phyloP scores from a whole-genome alignment of 1,140 invertebrate species.

The Metopolophium dirhodum region DNA sequence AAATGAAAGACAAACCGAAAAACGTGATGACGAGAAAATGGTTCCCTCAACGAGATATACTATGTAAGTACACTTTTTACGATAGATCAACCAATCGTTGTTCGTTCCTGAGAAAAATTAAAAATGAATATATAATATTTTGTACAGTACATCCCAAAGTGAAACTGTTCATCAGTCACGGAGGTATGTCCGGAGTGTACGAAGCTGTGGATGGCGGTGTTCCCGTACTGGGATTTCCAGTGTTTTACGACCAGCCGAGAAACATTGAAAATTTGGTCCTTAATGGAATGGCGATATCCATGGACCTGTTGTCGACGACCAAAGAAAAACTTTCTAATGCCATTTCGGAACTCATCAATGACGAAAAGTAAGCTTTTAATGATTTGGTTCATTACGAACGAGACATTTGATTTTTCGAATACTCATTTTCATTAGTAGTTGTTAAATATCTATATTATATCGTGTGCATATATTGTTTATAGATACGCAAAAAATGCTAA shows the following conservation, averaged over 20 bases:
- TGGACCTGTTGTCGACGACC: conserved; percentile 62
- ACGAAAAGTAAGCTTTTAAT: neutral
- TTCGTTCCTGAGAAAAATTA: neutral
- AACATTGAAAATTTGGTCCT: conserved; percentile 62
- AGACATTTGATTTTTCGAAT: neutral
- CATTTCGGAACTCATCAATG: neutral
- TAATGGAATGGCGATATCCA: conserved; percentile 61
- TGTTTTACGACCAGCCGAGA: conserved; percentile 70
- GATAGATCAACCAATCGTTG: neutral
- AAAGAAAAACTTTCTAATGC: conserved; percentile 57
- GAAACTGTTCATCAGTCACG: conserved; percentile 74
- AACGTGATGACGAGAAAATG: conserved; percentile 65
- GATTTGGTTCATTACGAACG: neutral
- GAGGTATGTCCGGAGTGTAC: conserved; percentile 72
- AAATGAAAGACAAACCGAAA: conserved; percentile 64
- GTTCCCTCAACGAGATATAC: conserved; percentile 63
- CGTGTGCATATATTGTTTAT: no score
- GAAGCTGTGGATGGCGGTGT: conserved; percentile 75
- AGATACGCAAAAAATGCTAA: conserved; percentile 58
- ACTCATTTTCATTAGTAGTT: neutral
- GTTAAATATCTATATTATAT: neutral
- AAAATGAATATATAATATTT: neutral
- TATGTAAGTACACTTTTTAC: conserved; percentile 60
- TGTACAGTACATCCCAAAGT: conserved; percentile 71
- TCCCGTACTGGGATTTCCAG: conserved; percentile 73